These are phyloP conservation scores for Crossaster papposus DNA, from an alignment of 53 echinoderm and acorn worm genomes.

Conservation along the genomic window DNA sequence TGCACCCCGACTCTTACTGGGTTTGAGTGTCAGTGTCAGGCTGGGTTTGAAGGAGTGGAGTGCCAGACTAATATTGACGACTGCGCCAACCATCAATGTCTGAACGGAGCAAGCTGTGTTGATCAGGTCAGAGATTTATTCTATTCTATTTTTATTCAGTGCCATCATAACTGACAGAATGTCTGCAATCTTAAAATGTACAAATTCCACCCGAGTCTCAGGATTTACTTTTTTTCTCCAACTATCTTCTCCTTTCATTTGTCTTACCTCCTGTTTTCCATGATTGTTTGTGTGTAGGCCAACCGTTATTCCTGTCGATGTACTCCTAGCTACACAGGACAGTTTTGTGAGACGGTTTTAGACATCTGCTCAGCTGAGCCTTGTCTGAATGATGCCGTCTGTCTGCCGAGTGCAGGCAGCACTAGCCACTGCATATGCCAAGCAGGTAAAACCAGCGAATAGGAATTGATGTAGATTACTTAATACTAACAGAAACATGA, in stretches of 20 bases:
- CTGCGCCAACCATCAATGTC: conserved; percentile 62
- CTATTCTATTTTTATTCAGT: background rate
- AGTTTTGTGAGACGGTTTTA: conserved; percentile 38
- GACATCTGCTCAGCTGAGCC: conserved; percentile 57
- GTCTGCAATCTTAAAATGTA: background rate
- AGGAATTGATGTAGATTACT: background rate
- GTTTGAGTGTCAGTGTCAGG: conserved; percentile 53
- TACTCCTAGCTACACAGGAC: conserved; percentile 49
- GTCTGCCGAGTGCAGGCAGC: background rate
- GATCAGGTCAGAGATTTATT: conserved; percentile 44
- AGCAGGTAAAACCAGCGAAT: conserved; percentile 10
- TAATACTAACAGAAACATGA: background rate
- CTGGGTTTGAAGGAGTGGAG: conserved; percentile 60
- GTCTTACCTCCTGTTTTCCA: background rate
- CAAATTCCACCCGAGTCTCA: too few relatives aligned
- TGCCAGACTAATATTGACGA: conserved; percentile 74
- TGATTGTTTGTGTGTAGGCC: conserved; percentile 17
- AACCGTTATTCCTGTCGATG: conserved; percentile 62
- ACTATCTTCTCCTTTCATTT: too few relatives aligned
- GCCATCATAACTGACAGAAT: background rate
- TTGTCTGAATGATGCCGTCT: conserved; percentile 40
- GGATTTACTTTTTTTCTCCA: too few relatives aligned
- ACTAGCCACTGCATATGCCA: conserved; percentile 43
- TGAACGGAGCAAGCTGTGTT: conserved; percentile 74
- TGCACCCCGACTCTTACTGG: background rate